Evolutionary conservation across 2,888 invertebrate genomes (phyloP).

Genomic region (Pterostichus madidus): DNA sequence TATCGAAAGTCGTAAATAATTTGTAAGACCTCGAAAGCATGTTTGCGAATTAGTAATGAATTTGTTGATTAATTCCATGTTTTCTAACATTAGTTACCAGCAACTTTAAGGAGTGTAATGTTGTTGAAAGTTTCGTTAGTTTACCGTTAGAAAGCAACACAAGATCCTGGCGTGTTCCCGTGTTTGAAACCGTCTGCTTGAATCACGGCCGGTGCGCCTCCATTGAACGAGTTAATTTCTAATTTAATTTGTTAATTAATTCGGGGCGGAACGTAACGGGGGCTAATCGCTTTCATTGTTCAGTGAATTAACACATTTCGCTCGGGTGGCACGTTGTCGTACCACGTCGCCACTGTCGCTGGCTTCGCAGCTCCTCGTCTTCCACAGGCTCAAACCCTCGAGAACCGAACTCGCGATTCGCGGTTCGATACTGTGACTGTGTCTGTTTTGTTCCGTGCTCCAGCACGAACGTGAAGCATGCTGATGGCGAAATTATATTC

Average conservation of each 20-base stretch:
- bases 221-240: slow-evolving; percentile 79
- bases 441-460: slow-evolving; percentile 19
- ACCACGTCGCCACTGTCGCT: not conserved
- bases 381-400: not conserved
- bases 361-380: not conserved
- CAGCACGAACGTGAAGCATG: not conserved
- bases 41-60: slow-evolving; percentile 18
- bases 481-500: slow-evolving; percentile 24
- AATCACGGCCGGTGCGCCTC: slow-evolving; percentile 69
- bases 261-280: slow-evolving; percentile 76
- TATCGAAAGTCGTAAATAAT: no score
- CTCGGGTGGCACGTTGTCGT: slow-evolving; percentile 33
- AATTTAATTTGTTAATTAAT: slow-evolving; percentile 80
- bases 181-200: slow-evolving; percentile 51
- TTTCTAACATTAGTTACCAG: not conserved
- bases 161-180: not conserved
- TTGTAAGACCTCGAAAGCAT: no score
- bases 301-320: slow-evolving; percentile 75
- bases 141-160: slow-evolving; percentile 24
- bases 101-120: slow-evolving; percentile 14
- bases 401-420: slow-evolving; percentile 11
- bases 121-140: slow-evolving; percentile 39
- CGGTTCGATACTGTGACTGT: not conserved
- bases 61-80: slow-evolving; percentile 32
- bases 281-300: slow-evolving; percentile 77